A percentile compares a stretch with the other conserved stretches of the same genome.
Conservation (phyloP, 2,888 invertebrate genomes). For the Cephus runcator region DNA sequence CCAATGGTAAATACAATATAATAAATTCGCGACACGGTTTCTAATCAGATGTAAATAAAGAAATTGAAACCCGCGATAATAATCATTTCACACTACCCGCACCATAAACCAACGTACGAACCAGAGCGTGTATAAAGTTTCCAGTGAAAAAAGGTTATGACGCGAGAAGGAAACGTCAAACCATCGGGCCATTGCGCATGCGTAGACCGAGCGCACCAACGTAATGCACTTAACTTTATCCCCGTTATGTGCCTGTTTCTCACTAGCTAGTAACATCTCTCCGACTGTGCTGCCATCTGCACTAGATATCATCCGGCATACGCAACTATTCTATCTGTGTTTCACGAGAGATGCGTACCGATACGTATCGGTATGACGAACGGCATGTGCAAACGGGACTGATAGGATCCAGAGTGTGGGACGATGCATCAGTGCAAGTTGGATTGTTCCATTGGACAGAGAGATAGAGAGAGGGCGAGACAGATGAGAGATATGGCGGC, state of each 20-base stretch:
- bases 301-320: not conserved
- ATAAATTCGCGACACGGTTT: not conserved
- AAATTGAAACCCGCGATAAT: not conserved
- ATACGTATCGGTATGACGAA: not conserved
- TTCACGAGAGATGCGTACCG: not conserved
- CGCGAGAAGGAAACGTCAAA: not conserved
- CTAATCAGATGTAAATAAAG: not conserved
- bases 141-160: not conserved
- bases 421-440: not conserved
- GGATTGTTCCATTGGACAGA: not conserved
- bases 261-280: conserved; percentile 29
- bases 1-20: not conserved
- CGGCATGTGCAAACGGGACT: not conserved
- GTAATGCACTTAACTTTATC: conserved; percentile 48
- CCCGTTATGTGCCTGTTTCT: conserved; percentile 28
- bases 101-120: not conserved
- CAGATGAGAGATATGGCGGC: conserved; percentile 7
- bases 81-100: not conserved
- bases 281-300: conserved; percentile 37
- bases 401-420: not conserved
- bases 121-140: not conserved
- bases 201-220: conserved; percentile 34
- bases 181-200: conserved; percentile 35
- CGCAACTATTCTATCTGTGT: not conserved
- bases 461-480: conserved; percentile 8